These are phyloP conservation scores for Valencia hispanica DNA, from an alignment of 2,797 vertebrate genomes.

Conservation along the genomic window DNA sequence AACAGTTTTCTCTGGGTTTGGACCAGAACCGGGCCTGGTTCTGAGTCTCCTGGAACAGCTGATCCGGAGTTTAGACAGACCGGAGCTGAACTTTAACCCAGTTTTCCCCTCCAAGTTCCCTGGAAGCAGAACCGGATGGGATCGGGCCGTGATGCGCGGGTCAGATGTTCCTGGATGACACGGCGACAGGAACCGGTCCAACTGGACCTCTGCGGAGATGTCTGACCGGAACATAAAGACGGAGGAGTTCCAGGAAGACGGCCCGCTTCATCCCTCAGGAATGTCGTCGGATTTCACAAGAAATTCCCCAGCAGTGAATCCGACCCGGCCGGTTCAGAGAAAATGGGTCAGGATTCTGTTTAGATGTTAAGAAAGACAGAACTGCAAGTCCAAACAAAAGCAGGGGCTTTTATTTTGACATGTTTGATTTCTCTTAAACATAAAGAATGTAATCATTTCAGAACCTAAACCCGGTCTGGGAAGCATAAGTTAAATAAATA, in stretches of 20 bases:
- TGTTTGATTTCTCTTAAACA: neutral
- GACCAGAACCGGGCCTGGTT: neutral
- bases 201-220: neutral
- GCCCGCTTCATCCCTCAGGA: neutral
- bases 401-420: slow-evolving; percentile 47
- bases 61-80: neutral
- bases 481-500: slow-evolving; percentile 2
- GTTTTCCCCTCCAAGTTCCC: neutral
- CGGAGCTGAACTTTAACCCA: neutral
- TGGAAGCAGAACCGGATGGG: neutral
- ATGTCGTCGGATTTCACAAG: neutral
- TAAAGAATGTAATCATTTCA: slow-evolving; percentile 25
- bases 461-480: too few species aligned
- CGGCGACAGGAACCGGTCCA: neutral
- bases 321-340: neutral
- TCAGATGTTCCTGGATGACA: neutral
- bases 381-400: neutral
- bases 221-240: neutral
- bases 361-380: neutral
- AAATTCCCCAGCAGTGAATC: neutral
- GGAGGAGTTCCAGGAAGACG: neutral
- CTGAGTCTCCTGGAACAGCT: neutral
- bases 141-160: neutral
- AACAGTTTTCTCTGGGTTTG: neutral
- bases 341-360: neutral